Evolutionary conservation across 2,797 vertebrate species (phyloP), one percentile per base, ranked within the genome.

Genomic region (Sebastes baramenuke): DNA sequence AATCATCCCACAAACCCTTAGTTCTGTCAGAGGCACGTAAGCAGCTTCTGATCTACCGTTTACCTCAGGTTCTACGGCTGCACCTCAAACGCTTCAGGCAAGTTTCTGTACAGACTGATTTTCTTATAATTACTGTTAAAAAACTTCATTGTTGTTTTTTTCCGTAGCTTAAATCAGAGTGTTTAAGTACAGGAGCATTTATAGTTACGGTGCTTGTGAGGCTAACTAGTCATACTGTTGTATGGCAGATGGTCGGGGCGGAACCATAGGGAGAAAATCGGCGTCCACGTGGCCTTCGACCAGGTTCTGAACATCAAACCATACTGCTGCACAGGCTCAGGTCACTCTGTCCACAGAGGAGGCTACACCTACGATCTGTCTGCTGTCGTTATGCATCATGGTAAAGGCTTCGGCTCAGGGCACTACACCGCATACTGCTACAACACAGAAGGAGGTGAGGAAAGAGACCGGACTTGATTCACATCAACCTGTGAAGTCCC

Each of bases 341-440:
- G 96, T 93, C 95, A 97, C 94, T 95, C 96, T 79, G 97, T 96
- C 85, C 97, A 97, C 95, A 95, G 97, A 90, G 97, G 97, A 81
- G 97, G 96, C 94, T 99, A 96, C 95, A 97, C 97, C 88, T 99
- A 99, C 85, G 98, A 99, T 96, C 97, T 99, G 93, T 98, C 98
- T 85, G 98, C 98, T 89, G 98, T 99, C 88, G 98, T 99, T 92
- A 99, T 99, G 98, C 98, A 99, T 91, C 98, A 99, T 82, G 98
- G 98, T 77, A 99, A 99, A 97, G 98, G 98, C 85, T 99, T 99
- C 84, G 98, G 98, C 97, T 99, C 98, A 96, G 98, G 98, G 95
- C 98, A 99, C 97, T 99, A 99, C 96, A 99, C 98, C 82, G 98
- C 98, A 93, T 99, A 99, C 96, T 99, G 98, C 97, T 99, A 98